Conservation (phyloP, 2,113 vertebrate species). For the Solea solea region DNA sequence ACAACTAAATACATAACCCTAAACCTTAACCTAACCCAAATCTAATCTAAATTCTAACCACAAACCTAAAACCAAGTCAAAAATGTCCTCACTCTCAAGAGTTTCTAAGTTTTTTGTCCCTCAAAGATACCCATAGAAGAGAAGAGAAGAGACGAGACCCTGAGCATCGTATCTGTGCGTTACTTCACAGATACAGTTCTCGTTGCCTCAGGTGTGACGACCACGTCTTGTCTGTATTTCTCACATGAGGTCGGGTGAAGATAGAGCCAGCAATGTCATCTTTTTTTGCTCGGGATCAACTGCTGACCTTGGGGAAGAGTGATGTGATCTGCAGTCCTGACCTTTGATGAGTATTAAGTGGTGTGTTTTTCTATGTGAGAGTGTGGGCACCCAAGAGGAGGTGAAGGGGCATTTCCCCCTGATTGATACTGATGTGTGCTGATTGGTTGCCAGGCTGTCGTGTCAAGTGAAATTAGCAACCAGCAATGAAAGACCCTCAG, state of each 20-base stretch:
- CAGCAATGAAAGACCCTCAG: constrained; percentile 56
- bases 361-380: constrained; percentile 21
- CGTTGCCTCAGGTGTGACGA: constrained; percentile 56
- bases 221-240: constrained; percentile 53
- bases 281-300: constrained; percentile 61
- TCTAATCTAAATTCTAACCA: no score
- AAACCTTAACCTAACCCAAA: no score
- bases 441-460: constrained; percentile 61
- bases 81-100: no score
- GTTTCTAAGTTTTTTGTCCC: no score
- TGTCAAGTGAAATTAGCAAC: constrained; percentile 77
- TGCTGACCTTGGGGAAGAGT: constrained; percentile 49
- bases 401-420: constrained; percentile 48
- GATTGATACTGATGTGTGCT: constrained; percentile 73
- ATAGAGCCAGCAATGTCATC: constrained; percentile 44
- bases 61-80: no score
- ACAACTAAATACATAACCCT: no score
- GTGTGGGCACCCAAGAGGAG: constrained; percentile 7
- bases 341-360: constrained; percentile 17
- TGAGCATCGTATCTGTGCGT: constrained; percentile 19
- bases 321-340: constrained; percentile 41
- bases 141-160: constrained; percentile 15
- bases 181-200: constrained; percentile 19
- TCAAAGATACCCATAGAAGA: no score
- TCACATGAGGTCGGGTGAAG: constrained; percentile 63